Conservation (phyloP, 2,797 vertebrate genomes). For the Presbytis comata region DNA sequence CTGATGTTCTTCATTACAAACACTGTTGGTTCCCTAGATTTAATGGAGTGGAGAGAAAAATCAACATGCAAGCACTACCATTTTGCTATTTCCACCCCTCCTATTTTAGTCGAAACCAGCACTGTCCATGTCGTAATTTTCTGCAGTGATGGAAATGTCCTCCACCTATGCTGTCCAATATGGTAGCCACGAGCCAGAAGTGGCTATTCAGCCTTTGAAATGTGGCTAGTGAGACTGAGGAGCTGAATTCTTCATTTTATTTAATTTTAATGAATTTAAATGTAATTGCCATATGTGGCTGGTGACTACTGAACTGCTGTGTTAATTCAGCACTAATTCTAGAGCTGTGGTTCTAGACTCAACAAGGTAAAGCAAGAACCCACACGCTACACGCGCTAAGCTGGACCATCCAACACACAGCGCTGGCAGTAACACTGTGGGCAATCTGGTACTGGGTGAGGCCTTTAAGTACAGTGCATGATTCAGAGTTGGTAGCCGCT, state of each 20-base stretch:
- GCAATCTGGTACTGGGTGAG: not conserved
- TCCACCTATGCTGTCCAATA: not conserved
- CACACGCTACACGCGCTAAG: not conserved
- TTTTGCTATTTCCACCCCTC: conserved; percentile 42
- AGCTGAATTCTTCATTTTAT: not conserved
- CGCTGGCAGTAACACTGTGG: not conserved
- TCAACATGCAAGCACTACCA: conserved; percentile 59
- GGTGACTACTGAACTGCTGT: not conserved
- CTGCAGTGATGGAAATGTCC: not conserved
- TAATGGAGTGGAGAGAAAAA: conserved; percentile 70
- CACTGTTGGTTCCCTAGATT: conserved; percentile 77
- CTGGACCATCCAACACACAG: not conserved
- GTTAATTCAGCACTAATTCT: not conserved
- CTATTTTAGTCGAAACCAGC: not conserved
- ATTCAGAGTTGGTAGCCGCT: not conserved
- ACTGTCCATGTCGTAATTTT: not conserved
- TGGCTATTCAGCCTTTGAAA: not conserved
- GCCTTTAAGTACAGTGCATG: not conserved
- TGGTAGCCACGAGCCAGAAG: not conserved
- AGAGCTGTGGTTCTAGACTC: not conserved
- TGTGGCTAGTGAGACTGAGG: not conserved
- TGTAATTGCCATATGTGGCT: not conserved
- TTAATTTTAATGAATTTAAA: conserved; percentile 24
- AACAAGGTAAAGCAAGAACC: not conserved
- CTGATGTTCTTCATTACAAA: conserved; percentile 77